These are phyloP conservation scores for Pandion haliaetus DNA, from an alignment of 2,113 vertebrate species.

Conservation along the genomic window DNA sequence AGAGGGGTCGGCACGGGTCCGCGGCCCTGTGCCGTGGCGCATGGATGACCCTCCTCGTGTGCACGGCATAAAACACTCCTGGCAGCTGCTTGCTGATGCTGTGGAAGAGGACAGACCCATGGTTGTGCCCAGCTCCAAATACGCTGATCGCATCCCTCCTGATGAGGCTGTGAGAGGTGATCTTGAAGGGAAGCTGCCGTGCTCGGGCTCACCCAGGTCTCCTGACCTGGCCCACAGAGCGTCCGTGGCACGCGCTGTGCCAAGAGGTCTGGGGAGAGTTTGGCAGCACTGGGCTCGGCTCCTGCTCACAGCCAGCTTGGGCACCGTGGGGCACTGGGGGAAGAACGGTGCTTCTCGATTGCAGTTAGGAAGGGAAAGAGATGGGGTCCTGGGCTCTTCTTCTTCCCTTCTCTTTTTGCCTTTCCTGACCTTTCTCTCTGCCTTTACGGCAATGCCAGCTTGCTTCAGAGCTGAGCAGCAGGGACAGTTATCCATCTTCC, in stretches of 20 bases:
- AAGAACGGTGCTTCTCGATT: not conserved
- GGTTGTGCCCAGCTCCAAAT: not conserved
- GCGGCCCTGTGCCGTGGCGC: rapidly evolving
- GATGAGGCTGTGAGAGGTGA: not conserved
- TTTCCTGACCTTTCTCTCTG: not conserved
- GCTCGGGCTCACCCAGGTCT: not conserved
- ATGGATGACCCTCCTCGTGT: rapidly evolving
- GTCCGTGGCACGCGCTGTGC: rapidly evolving
- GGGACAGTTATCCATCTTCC: not conserved
- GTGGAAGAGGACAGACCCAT: not conserved
- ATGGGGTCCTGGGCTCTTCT: not conserved
- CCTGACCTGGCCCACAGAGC: not conserved
- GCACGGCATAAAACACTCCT: rapidly evolving
- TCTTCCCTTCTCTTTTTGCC: not conserved
- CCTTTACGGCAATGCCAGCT: not conserved
- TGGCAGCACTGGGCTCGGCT: rapidly evolving
- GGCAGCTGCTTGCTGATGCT: not conserved
- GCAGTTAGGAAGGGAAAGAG: not conserved
- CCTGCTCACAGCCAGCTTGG: rapidly evolving
- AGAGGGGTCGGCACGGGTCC: rapidly evolving
- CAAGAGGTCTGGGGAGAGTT: not conserved
- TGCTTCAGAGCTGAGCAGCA: not conserved
- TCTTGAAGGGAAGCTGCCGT: rapidly evolving
- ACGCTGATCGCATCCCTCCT: rapidly evolving
- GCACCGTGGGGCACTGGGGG: rapidly evolving